phyloP scores from a whole-genome alignment of 2,888 invertebrate species.

The Spisula subtruncata region DNA sequence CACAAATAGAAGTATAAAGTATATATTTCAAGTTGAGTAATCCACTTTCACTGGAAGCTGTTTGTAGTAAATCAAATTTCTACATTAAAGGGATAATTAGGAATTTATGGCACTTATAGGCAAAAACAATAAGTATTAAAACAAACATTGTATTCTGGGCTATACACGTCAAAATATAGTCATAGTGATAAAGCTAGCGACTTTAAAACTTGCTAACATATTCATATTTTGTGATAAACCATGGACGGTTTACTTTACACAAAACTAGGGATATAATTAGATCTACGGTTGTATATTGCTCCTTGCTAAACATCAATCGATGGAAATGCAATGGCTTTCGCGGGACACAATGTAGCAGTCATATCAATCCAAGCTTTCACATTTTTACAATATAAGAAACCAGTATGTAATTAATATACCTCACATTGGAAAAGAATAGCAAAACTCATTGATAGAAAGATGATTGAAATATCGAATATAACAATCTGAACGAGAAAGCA shows the following conservation, averaged over 20 bases:
- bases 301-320: conserved; percentile 4
- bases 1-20: background rate
- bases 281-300: conserved; percentile 7
- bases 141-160: background rate
- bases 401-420: conserved; percentile 3
- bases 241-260: background rate
- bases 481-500: conserved; percentile 20
- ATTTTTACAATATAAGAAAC: background rate
- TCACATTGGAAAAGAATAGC: background rate
- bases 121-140: background rate
- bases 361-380: background rate
- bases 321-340: background rate
- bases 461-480: conserved; percentile 4
- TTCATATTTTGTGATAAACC: background rate
- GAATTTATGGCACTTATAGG: background rate
- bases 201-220: background rate
- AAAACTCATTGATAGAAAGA: background rate
- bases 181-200: background rate
- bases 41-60: background rate
- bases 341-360: background rate
- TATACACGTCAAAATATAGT: background rate
- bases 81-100: background rate
- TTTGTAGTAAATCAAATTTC: background rate
- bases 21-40: background rate
- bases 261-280: conserved; percentile 4